Conservation (phyloP, 2,113 vertebrate species). For the Aplodontia rufa region DNA sequence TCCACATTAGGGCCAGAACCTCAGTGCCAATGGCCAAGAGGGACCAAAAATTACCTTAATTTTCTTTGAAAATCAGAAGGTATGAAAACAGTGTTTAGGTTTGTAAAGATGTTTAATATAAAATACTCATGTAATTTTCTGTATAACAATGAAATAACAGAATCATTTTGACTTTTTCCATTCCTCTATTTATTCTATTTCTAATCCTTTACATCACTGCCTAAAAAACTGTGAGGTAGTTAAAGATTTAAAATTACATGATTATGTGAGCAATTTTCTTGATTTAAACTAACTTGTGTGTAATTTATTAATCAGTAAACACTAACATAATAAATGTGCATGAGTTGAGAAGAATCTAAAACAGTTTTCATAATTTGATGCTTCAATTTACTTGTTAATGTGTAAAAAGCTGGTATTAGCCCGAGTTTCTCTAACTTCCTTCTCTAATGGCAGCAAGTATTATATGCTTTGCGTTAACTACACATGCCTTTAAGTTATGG, state of each 20-base stretch:
- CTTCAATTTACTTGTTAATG: constrained; percentile 23
- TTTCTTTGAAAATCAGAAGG: background rate
- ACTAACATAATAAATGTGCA: constrained; percentile 30
- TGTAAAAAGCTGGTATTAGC: constrained; percentile 25
- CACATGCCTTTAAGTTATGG: background rate
- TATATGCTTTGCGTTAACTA: background rate
- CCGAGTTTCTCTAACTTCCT: background rate
- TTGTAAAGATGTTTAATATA: background rate
- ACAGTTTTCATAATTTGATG: constrained; percentile 54
- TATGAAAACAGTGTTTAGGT: background rate
- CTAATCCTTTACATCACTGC: background rate
- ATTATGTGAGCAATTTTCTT: constrained; percentile 43
- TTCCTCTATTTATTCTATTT: background rate
- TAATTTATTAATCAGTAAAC: constrained; percentile 68
- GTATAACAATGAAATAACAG: background rate
- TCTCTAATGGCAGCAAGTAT: constrained; percentile 28
- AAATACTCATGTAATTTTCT: background rate
- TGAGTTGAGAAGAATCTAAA: constrained; percentile 43
- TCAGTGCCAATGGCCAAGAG: background rate
- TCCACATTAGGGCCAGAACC: background rate
- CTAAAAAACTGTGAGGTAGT: constrained; percentile 3
- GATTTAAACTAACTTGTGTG: constrained; percentile 59
- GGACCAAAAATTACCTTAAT: background rate
- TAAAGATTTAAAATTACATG: constrained; percentile 54
- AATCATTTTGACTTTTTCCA: background rate